Conservation (phyloP, 2,888 invertebrate species). For the Gryllus longicercus region DNA sequence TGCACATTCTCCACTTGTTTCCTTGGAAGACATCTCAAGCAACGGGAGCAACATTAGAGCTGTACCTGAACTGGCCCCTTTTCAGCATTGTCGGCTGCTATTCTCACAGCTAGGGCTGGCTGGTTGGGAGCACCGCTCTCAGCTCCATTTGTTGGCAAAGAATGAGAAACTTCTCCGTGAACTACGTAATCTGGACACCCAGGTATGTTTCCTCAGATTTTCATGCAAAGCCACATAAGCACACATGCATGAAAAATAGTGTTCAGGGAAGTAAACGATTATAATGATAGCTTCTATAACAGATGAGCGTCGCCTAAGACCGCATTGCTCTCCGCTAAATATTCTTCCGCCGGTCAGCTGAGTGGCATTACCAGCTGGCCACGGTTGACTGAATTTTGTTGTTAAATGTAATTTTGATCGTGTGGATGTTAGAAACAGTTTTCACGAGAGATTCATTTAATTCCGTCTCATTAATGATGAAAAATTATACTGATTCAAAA, state of each 20-base stretch:
- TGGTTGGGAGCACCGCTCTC: conserved; percentile 81
- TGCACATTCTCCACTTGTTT: neutral
- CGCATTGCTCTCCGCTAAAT: too few relatives aligned
- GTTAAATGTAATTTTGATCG: too few relatives aligned
- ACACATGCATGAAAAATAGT: neutral
- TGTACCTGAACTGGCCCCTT: conserved; percentile 55
- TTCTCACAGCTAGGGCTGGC: conserved; percentile 87
- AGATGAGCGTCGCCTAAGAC: too few relatives aligned
- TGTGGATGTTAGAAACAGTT: too few relatives aligned
- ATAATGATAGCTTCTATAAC: too few relatives aligned
- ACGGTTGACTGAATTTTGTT: too few relatives aligned
- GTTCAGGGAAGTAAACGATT: neutral
- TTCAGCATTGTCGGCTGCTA: conserved; percentile 82
- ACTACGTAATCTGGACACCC: conserved; percentile 87
- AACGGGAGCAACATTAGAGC: neutral
- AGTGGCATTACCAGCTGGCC: too few relatives aligned
- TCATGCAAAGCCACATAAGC: neutral
- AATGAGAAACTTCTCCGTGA: conserved; percentile 87
- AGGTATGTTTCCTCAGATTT: conserved; percentile 51
- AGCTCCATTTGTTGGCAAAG: conserved; percentile 81
- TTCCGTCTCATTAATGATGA: too few relatives aligned
- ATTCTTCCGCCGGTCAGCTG: too few relatives aligned
- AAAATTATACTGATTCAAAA: too few relatives aligned
- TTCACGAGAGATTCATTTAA: too few relatives aligned
- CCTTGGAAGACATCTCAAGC: neutral